Conservation (phyloP, 1,140 invertebrate species). For the Drosophila burlai region DNA sequence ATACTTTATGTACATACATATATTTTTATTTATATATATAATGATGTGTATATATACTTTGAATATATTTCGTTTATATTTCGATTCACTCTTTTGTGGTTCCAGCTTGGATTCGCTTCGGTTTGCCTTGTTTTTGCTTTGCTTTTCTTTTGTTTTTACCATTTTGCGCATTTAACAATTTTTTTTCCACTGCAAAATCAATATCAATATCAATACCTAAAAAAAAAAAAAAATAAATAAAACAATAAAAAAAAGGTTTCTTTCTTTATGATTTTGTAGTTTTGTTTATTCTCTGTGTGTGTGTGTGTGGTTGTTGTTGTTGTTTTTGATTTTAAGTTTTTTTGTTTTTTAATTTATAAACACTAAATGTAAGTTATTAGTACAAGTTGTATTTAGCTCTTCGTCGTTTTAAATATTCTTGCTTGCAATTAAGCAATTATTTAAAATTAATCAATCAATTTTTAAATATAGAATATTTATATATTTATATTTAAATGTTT, state of each 20-base stretch:
- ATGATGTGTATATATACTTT: slow-evolving; percentile 3
- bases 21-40: slow-evolving; percentile 7
- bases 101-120: slow-evolving; percentile 3
- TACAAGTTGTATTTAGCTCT: slow-evolving; percentile 60
- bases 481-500: slow-evolving; percentile 42
- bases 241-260: slow-evolving; percentile 22
- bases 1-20: neutral
- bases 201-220: slow-evolving; percentile 1
- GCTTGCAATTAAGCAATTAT: slow-evolving; percentile 59
- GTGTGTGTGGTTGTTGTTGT: slow-evolving; percentile 48
- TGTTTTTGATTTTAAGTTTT: slow-evolving; percentile 29
- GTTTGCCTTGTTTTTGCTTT: neutral
- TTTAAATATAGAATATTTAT: slow-evolving; percentile 37
- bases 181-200: slow-evolving; percentile 22
- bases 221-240: slow-evolving; percentile 7
- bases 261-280: slow-evolving; percentile 49
- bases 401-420: slow-evolving; percentile 44
- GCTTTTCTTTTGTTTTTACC: slow-evolving; percentile 7
- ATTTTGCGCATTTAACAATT: slow-evolving; percentile 24
- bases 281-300: slow-evolving; percentile 63
- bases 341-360: slow-evolving; percentile 51
- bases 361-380: slow-evolving; percentile 72
- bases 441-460: slow-evolving; percentile 62
- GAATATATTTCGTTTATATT: slow-evolving; percentile 41
- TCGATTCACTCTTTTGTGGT: slow-evolving; percentile 30